These are phyloP conservation scores for Drosophila asahinai DNA, from an alignment of 1,140 invertebrate genomes.

Conservation along the genomic window DNA sequence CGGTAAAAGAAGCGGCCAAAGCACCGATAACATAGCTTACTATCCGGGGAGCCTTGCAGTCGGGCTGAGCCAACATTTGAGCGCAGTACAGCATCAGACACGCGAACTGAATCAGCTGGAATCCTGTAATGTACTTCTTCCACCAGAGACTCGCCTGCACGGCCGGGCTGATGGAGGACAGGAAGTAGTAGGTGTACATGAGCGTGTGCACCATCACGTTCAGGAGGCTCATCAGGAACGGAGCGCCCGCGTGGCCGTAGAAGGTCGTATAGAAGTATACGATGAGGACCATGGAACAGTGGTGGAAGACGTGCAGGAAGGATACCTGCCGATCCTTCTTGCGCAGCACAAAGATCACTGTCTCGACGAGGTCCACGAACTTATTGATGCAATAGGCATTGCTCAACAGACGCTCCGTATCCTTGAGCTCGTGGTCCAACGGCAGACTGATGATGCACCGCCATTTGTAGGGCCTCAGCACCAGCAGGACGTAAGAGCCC, in stretches of 20 bases:
- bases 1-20: not conserved
- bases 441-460: conserved; percentile 29
- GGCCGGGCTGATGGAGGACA: conserved; percentile 14
- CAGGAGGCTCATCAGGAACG: conserved; percentile 30
- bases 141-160: conserved; percentile 23
- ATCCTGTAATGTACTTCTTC: conserved; percentile 34
- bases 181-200: conserved; percentile 39
- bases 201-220: conserved; percentile 23
- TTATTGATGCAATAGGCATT: conserved; percentile 52
- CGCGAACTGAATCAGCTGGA: conserved; percentile 26
- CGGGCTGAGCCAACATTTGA: not conserved
- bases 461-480: conserved; percentile 20
- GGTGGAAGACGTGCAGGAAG: conserved; percentile 76
- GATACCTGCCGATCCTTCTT: conserved; percentile 57
- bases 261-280: conserved; percentile 14
- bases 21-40: too few relatives aligned
- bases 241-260: conserved; percentile 87
- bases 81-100: conserved; percentile 1
- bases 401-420: conserved; percentile 14
- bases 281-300: conserved; percentile 85
- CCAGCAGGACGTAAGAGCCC: not conserved
- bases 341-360: conserved; percentile 55
- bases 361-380: conserved; percentile 49
- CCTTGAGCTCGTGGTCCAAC: conserved; percentile 27
- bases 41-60: not conserved